These are phyloP conservation scores for Stichodactyla mertensii DNA, from an alignment of 64 coral and sea anemone genomes.

Conservation along the genomic window DNA sequence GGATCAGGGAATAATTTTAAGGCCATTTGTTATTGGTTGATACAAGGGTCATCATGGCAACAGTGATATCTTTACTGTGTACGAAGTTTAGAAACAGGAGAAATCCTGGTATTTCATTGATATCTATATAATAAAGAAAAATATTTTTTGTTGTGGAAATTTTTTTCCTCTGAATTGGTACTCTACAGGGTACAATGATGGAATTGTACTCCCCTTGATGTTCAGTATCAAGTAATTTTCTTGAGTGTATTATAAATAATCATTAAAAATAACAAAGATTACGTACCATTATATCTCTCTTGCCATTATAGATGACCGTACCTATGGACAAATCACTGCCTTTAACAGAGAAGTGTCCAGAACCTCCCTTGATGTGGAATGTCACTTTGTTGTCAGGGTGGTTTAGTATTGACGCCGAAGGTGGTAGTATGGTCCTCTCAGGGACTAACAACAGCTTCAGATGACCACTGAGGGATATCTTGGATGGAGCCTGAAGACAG, in stretches of 20 bases:
- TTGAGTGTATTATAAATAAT: not conserved
- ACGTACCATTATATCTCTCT: constrained; percentile 49
- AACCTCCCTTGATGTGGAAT: constrained; percentile 51
- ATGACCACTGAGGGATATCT: constrained; percentile 41
- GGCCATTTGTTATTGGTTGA: no score
- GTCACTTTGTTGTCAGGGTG: constrained; percentile 73
- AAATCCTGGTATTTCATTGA: no score
- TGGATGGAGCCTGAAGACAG: constrained; percentile 20
- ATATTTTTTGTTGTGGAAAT: no score
- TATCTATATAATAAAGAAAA: no score
- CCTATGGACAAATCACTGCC: constrained; percentile 56
- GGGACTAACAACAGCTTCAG: constrained; percentile 59
- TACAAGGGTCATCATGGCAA: no score
- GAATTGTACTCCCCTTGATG: no score
- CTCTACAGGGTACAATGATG: no score
- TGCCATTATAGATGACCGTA: constrained; percentile 45
- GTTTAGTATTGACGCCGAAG: constrained; percentile 57
- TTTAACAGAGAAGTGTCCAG: constrained; percentile 68
- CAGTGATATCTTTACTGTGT: no score
- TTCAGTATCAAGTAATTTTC: no score
- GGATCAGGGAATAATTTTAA: no score
- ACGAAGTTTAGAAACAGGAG: no score
- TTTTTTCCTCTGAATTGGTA: no score
- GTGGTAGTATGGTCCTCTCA: constrained; percentile 59
- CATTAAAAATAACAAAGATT: not conserved